Conservation (phyloP, 2,113 vertebrate species). For the Podocnemis expansa region DNA sequence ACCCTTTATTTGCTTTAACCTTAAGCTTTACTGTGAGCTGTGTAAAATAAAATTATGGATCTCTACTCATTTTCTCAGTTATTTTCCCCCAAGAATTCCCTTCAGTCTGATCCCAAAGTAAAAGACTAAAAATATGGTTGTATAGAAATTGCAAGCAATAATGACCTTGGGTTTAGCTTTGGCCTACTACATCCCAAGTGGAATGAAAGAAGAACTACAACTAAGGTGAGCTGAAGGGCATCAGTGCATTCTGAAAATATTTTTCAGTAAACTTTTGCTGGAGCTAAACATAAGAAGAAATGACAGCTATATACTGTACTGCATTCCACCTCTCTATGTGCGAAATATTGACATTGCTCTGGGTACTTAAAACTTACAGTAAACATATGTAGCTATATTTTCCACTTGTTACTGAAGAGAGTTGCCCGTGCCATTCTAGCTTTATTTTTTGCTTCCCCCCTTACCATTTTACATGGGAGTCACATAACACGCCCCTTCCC, state of each 20-base stretch:
- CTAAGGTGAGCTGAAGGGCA: slow-evolving; percentile 58
- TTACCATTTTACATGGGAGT: too few species aligned
- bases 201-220: slow-evolving; percentile 12
- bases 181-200: slow-evolving; percentile 2
- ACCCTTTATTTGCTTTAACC: slow-evolving; percentile 63
- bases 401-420: not conserved
- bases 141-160: slow-evolving; percentile 38
- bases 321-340: not conserved
- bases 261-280: not conserved
- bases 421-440: not conserved
- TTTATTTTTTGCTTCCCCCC: not conserved
- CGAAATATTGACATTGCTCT: not conserved
- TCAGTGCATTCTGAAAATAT: not conserved
- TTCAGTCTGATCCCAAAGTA: slow-evolving; percentile 20
- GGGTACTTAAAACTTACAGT: slow-evolving; percentile 21
- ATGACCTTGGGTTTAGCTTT: slow-evolving; percentile 52
- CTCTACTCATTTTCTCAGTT: slow-evolving; percentile 53
- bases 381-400: not conserved
- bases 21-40: slow-evolving; percentile 49
- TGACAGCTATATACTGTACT: not conserved
- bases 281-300: slow-evolving; percentile 8
- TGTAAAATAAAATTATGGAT: slow-evolving; percentile 52
- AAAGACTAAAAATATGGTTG: slow-evolving; percentile 55
- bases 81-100: slow-evolving; percentile 49
- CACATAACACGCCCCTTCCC: too few species aligned